phyloP scores from a whole-genome alignment of 2,888 invertebrate genomes.

The Aspidiotus destructor region DNA sequence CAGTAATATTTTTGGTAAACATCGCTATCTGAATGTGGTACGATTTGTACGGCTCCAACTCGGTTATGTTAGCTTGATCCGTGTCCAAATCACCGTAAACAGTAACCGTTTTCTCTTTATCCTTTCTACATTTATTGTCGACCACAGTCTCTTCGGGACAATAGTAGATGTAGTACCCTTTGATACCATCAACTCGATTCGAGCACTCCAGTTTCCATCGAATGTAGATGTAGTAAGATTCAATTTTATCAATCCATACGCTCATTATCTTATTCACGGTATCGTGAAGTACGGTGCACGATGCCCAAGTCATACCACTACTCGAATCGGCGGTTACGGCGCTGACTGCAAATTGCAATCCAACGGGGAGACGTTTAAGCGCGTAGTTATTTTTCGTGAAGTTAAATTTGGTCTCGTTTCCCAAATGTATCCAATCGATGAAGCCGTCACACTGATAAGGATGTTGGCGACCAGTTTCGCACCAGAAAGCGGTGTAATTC shows the following conservation, averaged over 20 bases:
- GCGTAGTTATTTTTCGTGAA: constrained; percentile 48
- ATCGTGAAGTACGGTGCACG: constrained; percentile 55
- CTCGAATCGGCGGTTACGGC: constrained; percentile 59
- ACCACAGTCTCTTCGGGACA: neutral
- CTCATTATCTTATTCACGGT: constrained; percentile 50
- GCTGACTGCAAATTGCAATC: constrained; percentile 69
- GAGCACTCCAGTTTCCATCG: constrained; percentile 70
- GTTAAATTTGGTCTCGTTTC: constrained; percentile 47
- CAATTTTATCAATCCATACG: constrained; percentile 47
- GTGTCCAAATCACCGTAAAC: constrained; percentile 37
- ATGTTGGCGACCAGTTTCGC: constrained; percentile 50
- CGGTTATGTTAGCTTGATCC: constrained; percentile 50
- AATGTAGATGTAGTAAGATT: constrained; percentile 51
- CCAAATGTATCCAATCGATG: constrained; percentile 51
- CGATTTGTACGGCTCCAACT: constrained; percentile 62
- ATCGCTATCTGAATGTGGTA: constrained; percentile 63
- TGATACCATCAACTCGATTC: constrained; percentile 58
- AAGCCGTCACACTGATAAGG: constrained; percentile 53
- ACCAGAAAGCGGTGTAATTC: constrained; percentile 77
- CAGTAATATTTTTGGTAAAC: constrained; percentile 49
- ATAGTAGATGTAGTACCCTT: constrained; percentile 65
- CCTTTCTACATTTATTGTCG: neutral
- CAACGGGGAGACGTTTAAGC: constrained; percentile 40
- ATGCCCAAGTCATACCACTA: constrained; percentile 78
- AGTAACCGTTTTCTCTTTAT: neutral